A percentile compares a stretch with the other conserved stretches of the same genome.
These are phyloP conservation scores for Aphrophora alni DNA, from an alignment of 2,888 invertebrate genomes.

Conservation along the genomic window DNA sequence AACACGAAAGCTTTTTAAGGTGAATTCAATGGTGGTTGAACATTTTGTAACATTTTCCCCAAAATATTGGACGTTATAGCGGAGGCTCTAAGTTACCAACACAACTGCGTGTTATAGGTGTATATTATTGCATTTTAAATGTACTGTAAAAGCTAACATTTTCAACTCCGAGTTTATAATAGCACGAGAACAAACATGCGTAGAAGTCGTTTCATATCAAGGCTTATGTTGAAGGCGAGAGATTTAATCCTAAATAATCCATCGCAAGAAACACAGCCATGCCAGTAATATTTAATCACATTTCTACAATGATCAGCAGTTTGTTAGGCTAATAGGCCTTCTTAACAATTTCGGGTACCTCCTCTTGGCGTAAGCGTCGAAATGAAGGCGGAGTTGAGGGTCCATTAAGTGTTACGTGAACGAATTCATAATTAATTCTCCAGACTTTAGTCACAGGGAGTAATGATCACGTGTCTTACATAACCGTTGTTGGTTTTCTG, in stretches of 20 bases:
- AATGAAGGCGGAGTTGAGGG: not conserved
- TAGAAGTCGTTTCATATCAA: too few species aligned
- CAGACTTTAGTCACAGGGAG: not conserved
- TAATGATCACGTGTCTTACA: not conserved
- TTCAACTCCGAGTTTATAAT: too few species aligned
- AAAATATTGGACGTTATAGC: too few species aligned
- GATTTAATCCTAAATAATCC: not conserved
- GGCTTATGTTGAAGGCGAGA: too few species aligned
- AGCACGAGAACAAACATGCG: too few species aligned
- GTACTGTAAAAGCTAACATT: too few species aligned
- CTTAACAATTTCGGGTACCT: not conserved
- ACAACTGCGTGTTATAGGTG: too few species aligned
- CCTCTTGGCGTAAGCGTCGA: not conserved
- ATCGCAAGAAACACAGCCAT: not conserved
- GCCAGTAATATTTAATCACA: not conserved
- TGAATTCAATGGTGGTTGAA: too few species aligned
- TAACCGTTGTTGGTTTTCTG: not conserved
- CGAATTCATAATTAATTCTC: not conserved
- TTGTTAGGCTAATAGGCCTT: not conserved
- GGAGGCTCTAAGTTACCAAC: too few species aligned
- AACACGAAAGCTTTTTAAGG: too few species aligned
- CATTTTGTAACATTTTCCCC: too few species aligned
- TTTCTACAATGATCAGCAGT: not conserved
- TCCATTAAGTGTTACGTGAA: constrained; percentile 2
- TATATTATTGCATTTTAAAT: too few species aligned